Conservation (phyloP, 64 coral and sea anemone genomes). For the Pachyseris speciosa region DNA sequence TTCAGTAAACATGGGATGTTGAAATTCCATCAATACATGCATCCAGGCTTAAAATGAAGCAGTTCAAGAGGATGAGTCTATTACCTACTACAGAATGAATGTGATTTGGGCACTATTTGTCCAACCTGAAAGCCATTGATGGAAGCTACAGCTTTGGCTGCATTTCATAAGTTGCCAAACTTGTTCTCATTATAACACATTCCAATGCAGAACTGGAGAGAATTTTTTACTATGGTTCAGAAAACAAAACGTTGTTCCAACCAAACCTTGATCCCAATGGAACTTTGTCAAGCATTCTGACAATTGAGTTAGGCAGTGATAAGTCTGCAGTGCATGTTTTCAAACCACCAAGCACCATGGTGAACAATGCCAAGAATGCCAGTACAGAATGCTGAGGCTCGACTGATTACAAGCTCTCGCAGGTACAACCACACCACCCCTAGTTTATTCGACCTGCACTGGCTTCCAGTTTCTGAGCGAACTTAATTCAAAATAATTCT, state of each 20-base stretch:
- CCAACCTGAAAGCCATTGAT: no score
- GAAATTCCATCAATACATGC: conserved; percentile 68
- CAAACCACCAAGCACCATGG: conserved; percentile 56
- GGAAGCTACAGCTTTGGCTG: conserved; percentile 44
- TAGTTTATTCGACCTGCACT: no score
- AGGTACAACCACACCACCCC: no score
- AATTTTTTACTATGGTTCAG: conserved; percentile 74
- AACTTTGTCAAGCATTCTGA: conserved; percentile 66
- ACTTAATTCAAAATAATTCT: no score
- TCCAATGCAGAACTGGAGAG: conserved; percentile 64
- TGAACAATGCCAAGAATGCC: conserved; percentile 57
- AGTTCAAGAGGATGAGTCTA: conserved; percentile 51
- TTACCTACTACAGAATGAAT: no score
- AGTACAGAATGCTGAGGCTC: no score
- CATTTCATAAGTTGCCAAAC: conserved; percentile 41
- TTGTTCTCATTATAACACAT: conserved; percentile 37
- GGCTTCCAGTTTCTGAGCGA: no score
- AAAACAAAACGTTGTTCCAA: conserved; percentile 66
- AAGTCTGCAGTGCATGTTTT: conserved; percentile 42
- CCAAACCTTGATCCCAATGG: conserved; percentile 45
- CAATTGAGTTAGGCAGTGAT: conserved; percentile 45
- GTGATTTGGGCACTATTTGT: no score
- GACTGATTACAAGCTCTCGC: no score
- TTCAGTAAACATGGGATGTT: conserved; percentile 63
- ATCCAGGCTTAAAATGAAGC: conserved; percentile 41